Conservation (phyloP, 1,140 invertebrate species). For the Cryptotermes secundus region DNA sequence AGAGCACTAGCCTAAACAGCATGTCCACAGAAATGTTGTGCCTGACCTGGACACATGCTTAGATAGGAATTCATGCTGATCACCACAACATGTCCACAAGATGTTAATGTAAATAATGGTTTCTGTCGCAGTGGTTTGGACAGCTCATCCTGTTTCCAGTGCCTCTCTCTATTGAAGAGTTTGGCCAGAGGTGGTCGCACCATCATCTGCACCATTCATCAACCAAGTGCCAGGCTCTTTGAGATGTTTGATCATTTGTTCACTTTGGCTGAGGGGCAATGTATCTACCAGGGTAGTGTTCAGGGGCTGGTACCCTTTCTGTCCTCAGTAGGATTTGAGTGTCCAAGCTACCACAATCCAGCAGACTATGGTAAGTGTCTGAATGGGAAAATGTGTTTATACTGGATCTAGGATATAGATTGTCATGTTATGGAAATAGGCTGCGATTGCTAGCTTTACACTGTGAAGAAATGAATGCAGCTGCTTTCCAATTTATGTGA, state of each 20-base stretch:
- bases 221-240: constrained; percentile 77
- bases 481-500: too few relatives aligned
- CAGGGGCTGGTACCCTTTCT: constrained; percentile 56
- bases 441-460: too few relatives aligned
- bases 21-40: too few relatives aligned
- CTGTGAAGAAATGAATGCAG: too few relatives aligned
- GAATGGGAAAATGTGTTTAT: background rate
- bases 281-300: constrained; percentile 57
- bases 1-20: too few relatives aligned
- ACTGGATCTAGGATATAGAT: too few relatives aligned
- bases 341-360: constrained; percentile 43
- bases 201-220: constrained; percentile 81
- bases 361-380: constrained; percentile 43
- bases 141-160: constrained; percentile 68
- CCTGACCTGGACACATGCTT: too few relatives aligned
- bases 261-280: constrained; percentile 58
- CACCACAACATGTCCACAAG: too few relatives aligned
- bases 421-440: too few relatives aligned
- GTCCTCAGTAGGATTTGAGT: constrained; percentile 37
- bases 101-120: too few relatives aligned
- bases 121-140: constrained; percentile 65
- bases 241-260: constrained; percentile 71
- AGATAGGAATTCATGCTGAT: too few relatives aligned
- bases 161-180: constrained; percentile 57
- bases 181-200: constrained; percentile 68